A percentile compares a stretch with the other conserved stretches of the same genome.
These are phyloP conservation scores for Steromphala cineraria DNA, from an alignment of 2,888 invertebrate species.

Conservation along the genomic window DNA sequence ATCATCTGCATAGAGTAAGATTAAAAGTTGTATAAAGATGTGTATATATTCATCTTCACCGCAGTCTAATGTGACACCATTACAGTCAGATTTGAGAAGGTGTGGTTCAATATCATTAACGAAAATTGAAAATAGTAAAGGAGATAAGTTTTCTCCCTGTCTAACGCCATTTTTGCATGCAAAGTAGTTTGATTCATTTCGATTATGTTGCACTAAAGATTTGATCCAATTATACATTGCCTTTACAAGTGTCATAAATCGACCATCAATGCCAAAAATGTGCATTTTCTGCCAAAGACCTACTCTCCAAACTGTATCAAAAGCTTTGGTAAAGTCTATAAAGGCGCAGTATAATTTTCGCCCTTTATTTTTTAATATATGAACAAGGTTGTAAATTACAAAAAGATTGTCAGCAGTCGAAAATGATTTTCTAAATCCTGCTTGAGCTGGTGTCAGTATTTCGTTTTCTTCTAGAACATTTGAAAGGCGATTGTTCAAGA, in stretches of 20 bases:
- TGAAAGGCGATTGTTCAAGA: neutral
- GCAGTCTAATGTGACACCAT: no score
- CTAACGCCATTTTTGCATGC: neutral
- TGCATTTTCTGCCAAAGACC: slow-evolving; percentile 20
- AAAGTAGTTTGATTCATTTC: neutral
- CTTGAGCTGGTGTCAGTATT: neutral
- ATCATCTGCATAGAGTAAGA: no score
- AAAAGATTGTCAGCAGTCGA: slow-evolving; percentile 13
- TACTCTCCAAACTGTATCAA: slow-evolving; percentile 19
- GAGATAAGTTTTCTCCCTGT: neutral
- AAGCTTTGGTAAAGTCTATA: neutral
- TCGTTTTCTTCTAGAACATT: neutral
- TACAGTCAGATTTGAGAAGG: no score
- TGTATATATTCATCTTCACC: no score
- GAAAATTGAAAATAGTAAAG: neutral
- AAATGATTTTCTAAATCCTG: neutral
- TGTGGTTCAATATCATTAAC: neutral
- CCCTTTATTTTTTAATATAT: neutral
- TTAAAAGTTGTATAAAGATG: no score
- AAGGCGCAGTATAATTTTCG: slow-evolving; percentile 10
- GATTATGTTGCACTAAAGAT: neutral
- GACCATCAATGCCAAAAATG: neutral
- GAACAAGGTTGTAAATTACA: neutral
- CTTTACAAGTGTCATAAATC: neutral
- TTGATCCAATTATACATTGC: neutral